phyloP scores from a whole-genome alignment of 2,888 invertebrate genomes.

The Noctuana brunneofusca region DNA sequence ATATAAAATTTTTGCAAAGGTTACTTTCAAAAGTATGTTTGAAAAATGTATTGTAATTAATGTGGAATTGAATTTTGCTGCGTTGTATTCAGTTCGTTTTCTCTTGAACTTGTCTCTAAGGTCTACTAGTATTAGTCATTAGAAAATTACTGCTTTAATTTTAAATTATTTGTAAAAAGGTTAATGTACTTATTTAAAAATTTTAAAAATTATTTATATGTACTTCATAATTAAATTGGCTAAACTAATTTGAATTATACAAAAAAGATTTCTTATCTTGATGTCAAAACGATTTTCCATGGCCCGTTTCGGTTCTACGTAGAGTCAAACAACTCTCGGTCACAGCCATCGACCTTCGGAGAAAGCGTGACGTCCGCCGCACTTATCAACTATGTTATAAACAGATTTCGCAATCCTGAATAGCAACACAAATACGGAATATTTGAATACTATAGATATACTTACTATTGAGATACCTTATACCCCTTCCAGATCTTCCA shows the following conservation, averaged over 20 bases:
- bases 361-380: conserved; percentile 58
- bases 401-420: conserved; percentile 35
- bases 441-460: background rate
- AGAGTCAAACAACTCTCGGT: conserved; percentile 36
- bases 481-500: too few relatives aligned
- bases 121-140: too few relatives aligned
- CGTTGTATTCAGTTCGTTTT: background rate
- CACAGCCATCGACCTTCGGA: conserved; percentile 55
- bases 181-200: too few relatives aligned
- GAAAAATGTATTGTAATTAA: conserved; percentile 13
- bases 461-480: too few relatives aligned
- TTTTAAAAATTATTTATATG: too few relatives aligned
- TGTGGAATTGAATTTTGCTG: background rate
- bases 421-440: background rate
- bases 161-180: too few relatives aligned
- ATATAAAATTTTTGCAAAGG: conserved; percentile 24
- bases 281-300: conserved; percentile 18
- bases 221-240: too few relatives aligned
- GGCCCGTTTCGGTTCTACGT: conserved; percentile 34
- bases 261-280: conserved; percentile 8
- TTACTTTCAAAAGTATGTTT: conserved; percentile 10
- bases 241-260: too few relatives aligned
- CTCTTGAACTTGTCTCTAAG: too few relatives aligned
- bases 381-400: conserved; percentile 40
- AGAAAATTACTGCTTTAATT: too few relatives aligned